Conservation (phyloP, 2,888 invertebrate species). For the Macrosoma leucophasiata region DNA sequence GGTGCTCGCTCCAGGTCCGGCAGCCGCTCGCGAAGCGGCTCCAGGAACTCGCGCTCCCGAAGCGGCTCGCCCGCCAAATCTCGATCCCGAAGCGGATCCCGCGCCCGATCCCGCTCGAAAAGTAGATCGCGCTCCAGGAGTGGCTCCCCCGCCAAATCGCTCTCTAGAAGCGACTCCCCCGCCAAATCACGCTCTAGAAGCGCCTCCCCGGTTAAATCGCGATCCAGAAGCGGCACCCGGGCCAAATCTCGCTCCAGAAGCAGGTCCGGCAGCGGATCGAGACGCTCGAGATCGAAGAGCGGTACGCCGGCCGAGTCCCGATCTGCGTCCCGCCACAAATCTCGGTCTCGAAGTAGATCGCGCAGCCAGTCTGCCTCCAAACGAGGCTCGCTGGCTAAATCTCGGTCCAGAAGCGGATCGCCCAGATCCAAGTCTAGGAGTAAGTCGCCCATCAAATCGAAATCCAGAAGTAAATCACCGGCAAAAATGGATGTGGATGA, state of each 20-base stretch:
- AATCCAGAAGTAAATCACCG: constrained; percentile 29
- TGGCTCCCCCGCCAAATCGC: constrained; percentile 32
- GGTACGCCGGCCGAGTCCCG: constrained; percentile 27
- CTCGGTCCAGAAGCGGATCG: constrained; percentile 23
- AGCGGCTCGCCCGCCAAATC: constrained; percentile 35
- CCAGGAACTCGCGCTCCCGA: constrained; percentile 30
- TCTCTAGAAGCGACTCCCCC: constrained; percentile 29
- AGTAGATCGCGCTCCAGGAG: constrained; percentile 35
- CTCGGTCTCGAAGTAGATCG: constrained; percentile 26
- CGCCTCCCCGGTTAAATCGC: constrained; percentile 24
- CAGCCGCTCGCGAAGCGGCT: constrained; percentile 20
- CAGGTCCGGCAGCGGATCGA: too few relatives aligned
- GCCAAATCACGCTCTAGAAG: constrained; percentile 31
- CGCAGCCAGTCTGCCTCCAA: constrained; percentile 25
- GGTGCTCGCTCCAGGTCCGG: background rate
- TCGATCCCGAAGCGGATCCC: constrained; percentile 30
- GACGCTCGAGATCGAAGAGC: constrained; percentile 31
- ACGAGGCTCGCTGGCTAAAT: constrained; percentile 28
- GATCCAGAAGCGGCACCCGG: constrained; percentile 30
- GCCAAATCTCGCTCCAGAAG: constrained; percentile 33
- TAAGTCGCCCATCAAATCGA: constrained; percentile 24
- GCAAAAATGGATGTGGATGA: constrained; percentile 37
- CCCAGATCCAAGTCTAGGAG: constrained; percentile 28
- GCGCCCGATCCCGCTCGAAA: constrained; percentile 30
- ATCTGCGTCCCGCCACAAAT: constrained; percentile 29